phyloP scores from a whole-genome alignment of 2,797 vertebrate genomes.

The Lindbergichthys nudifrons region DNA sequence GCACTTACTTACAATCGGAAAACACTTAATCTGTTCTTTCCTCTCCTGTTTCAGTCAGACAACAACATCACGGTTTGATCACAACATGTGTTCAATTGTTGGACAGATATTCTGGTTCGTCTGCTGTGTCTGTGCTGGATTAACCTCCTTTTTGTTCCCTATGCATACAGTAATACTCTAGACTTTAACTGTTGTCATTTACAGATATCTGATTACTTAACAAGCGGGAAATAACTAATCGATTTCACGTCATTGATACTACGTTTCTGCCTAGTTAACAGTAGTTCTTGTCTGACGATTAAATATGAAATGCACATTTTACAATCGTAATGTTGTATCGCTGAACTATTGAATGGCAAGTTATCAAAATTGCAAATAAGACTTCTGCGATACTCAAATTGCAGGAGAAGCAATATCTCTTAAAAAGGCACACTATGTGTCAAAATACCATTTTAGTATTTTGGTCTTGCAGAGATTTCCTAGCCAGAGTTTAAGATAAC shows the following conservation, averaged over 20 bases:
- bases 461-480: too few species aligned
- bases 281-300: background rate
- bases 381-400: too few species aligned
- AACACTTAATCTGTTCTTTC: background rate
- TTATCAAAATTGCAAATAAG: too few species aligned
- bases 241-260: background rate
- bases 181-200: background rate
- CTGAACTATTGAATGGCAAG: too few species aligned
- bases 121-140: background rate
- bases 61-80: background rate
- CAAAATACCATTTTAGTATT: too few species aligned
- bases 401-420: too few species aligned
- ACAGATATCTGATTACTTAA: background rate
- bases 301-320: background rate
- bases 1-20: background rate
- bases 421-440: too few species aligned
- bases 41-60: background rate
- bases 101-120: background rate
- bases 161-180: background rate
- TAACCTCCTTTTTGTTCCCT: too few species aligned
- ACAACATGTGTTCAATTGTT: background rate
- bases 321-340: background rate
- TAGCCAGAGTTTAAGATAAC: too few species aligned
- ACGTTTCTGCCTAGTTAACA: background rate
- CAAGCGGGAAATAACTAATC: background rate